Conservation (phyloP, 2,888 invertebrate species). For the Neoscelio sp. region DNA sequence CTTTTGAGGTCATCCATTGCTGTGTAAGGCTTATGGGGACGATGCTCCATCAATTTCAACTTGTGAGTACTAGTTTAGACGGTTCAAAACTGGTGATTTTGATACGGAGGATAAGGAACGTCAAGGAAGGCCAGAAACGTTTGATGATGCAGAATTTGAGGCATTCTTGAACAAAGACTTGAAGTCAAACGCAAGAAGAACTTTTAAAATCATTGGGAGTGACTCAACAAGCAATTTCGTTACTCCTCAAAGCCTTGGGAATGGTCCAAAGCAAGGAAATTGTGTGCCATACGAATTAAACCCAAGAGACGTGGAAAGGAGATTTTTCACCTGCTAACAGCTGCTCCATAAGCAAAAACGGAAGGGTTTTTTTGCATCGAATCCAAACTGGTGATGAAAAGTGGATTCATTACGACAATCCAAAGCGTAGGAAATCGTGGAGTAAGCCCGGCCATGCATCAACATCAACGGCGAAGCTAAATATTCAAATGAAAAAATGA, state of each 20-base stretch:
- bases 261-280: neutral
- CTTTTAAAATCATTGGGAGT: neutral
- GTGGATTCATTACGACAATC: no score
- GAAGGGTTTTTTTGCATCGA: no score
- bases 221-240: neutral
- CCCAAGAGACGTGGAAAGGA: neutral
- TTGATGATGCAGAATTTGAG: neutral
- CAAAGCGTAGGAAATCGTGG: no score
- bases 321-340: no score
- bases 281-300: neutral
- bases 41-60: conserved; percentile 3
- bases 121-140: neutral
- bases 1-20: neutral
- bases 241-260: neutral
- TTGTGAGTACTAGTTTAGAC: neutral
- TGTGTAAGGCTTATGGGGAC: neutral
- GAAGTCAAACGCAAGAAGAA: neutral
- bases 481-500: no score
- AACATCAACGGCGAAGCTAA: no score
- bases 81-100: neutral
- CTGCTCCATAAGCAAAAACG: no score
- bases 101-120: neutral
- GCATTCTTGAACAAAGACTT: neutral
- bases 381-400: no score
- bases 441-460: no score